Evolutionary conservation across 2,797 vertebrate genomes (phyloP), one percentile per base, ranked within the genome.

Genomic region (Lithobates sylvaticus): DNA sequence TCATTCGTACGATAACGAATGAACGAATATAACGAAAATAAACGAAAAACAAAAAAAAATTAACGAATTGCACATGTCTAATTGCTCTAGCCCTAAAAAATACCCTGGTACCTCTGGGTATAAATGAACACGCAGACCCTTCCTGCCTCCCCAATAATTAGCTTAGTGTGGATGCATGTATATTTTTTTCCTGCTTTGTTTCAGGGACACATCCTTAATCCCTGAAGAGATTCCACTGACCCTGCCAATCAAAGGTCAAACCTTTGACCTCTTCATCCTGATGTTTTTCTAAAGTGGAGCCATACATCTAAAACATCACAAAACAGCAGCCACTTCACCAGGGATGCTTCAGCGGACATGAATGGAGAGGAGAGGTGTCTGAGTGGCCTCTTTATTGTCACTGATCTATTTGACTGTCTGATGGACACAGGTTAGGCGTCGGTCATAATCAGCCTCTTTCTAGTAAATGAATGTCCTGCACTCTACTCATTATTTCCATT

Each of bases 251-350:
- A 42, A 10, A 1, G 29, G 26, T 39, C 7, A 9, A 21, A 86
- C 44, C 64, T 81, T 44, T 81, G 58, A 81, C 84, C 84, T 76
- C 50, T 74, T 27, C 47, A 73, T 58, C 27, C 69, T 36, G 29
- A 65, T 85, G 23, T 74, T 58, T 26, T 32, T 8, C 1, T 44
- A 71, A 85, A 77, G 83, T 47, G 10, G 27, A 21, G 69, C 26
- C 39, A 79, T 26, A n/a, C 13, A 9, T 42, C 21, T 74, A 26
- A 29, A 26, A 32, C 8, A 39, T 21, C 34, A 64, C 12, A 18
- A 32, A 29, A 50, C 79, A 12, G 4, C 13, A 18, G 9, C 15
- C 27, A 65, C 47, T 82, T 77, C 7, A 76, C 32, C 18, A 12
- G 10, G n/a, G 42, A 83, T n/a, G 68, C 75, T 23, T 83, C 54